phyloP scores from a whole-genome alignment of 2,797 vertebrate species.

The Myiotriccus ornatus region DNA sequence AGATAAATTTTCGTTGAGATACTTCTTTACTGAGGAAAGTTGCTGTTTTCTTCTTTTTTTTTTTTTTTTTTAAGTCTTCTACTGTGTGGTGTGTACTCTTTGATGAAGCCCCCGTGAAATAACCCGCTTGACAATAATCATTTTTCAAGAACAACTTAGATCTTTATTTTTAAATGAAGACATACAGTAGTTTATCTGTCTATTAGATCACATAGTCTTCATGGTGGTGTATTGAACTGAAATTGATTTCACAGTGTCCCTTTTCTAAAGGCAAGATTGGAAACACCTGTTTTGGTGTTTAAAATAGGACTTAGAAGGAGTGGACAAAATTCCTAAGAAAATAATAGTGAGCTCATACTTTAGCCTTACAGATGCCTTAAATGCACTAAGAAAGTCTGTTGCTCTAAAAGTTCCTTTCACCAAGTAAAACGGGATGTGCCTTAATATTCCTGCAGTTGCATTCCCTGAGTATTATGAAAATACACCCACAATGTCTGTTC shows the following conservation, averaged over 20 bases:
- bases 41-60: not conserved
- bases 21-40: not conserved
- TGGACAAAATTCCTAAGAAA: not conserved
- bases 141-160: not conserved
- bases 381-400: not conserved
- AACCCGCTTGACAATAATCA: not conserved
- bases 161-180: not conserved
- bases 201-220: not conserved
- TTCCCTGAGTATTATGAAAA: not conserved
- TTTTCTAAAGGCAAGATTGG: not conserved
- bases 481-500: not conserved
- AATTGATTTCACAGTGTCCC: slow-evolving; percentile 8
- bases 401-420: not conserved
- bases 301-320: not conserved
- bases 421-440: not conserved
- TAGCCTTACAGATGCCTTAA: not conserved
- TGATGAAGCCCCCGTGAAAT: not conserved
- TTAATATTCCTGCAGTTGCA: rapidly evolving
- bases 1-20: not conserved
- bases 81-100: not conserved
- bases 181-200: not conserved
- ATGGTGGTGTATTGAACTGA: not conserved
- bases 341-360: not conserved
- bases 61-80: not conserved
- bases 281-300: slow-evolving; percentile 25